phyloP scores from a whole-genome alignment of 2,797 vertebrate genomes.

The Staurois parvus region DNA sequence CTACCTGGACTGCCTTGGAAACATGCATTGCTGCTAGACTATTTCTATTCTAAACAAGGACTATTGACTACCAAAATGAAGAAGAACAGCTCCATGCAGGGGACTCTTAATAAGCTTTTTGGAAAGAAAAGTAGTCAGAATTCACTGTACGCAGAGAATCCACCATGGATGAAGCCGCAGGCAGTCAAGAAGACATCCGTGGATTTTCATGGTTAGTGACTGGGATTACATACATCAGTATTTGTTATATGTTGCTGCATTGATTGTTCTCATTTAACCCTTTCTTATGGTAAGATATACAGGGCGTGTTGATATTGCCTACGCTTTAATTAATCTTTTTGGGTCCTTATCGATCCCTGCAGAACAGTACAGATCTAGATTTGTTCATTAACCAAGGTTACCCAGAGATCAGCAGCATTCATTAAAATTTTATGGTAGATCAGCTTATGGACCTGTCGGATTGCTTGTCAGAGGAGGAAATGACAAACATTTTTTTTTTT shows the following conservation, averaged over 20 bases:
- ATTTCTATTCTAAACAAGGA: neutral
- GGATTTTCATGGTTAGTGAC: slow-evolving; percentile 72
- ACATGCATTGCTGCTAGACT: slow-evolving; percentile 46
- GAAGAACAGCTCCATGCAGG: slow-evolving; percentile 77
- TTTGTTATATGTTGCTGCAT: neutral
- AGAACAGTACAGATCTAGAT: neutral
- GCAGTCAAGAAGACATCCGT: slow-evolving; percentile 71
- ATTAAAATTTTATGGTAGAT: neutral
- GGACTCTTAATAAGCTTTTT: slow-evolving; percentile 80
- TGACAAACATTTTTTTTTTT: too few species aligned
- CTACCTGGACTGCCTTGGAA: slow-evolving; percentile 20
- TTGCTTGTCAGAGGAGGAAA: neutral
- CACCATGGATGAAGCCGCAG: slow-evolving; percentile 77
- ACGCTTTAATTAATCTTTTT: neutral
- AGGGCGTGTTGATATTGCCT: too few species aligned
- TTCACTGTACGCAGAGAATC: slow-evolving; percentile 77
- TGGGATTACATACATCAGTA: neutral
- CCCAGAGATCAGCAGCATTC: neutral
- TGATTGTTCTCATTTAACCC: neutral
- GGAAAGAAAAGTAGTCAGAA: slow-evolving; percentile 72
- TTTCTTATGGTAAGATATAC: neutral
- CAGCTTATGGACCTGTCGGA: neutral
- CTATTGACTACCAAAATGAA: slow-evolving; percentile 69
- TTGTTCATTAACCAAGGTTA: too few species aligned
- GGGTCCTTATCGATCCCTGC: too few species aligned